Conservation (phyloP, 2,113 vertebrate genomes). For the Psephotus haematonotus region DNA sequence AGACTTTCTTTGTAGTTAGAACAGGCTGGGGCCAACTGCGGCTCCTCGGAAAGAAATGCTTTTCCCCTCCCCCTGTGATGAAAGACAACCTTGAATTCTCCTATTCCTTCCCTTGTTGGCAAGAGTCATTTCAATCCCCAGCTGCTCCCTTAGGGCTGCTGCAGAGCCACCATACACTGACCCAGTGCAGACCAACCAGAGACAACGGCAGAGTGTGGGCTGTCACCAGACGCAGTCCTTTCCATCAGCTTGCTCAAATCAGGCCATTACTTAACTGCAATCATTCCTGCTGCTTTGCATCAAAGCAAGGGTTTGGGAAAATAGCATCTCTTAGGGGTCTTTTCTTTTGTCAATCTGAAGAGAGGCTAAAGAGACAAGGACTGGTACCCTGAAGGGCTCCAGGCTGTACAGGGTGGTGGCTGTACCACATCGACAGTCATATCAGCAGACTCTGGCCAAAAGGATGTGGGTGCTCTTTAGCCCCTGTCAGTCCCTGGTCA, state of each 20-base stretch:
- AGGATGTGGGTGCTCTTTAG: neutral
- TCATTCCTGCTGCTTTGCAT: neutral
- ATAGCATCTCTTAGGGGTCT: neutral
- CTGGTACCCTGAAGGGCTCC: neutral
- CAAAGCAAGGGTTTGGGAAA: neutral
- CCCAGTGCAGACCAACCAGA: neutral
- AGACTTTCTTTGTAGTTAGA: neutral
- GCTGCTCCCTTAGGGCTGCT: neutral
- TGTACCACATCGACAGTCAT: accelerated
- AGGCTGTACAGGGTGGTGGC: no score
- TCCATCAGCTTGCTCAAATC: neutral
- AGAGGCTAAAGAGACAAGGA: neutral
- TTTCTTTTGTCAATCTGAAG: neutral
- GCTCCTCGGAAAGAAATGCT: neutral
- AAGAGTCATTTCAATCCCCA: neutral
- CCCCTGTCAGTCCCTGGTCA: neutral
- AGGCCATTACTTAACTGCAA: neutral
- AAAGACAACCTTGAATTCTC: neutral
- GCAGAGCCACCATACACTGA: neutral
- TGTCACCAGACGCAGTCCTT: neutral
- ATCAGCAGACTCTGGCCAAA: neutral
- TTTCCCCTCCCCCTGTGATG: neutral
- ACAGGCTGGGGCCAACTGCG: neutral
- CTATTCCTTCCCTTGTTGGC: neutral
- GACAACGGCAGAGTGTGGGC: accelerated